phyloP scores from a whole-genome alignment of 2,888 invertebrate genomes.

The Pseudococcus longispinus region DNA sequence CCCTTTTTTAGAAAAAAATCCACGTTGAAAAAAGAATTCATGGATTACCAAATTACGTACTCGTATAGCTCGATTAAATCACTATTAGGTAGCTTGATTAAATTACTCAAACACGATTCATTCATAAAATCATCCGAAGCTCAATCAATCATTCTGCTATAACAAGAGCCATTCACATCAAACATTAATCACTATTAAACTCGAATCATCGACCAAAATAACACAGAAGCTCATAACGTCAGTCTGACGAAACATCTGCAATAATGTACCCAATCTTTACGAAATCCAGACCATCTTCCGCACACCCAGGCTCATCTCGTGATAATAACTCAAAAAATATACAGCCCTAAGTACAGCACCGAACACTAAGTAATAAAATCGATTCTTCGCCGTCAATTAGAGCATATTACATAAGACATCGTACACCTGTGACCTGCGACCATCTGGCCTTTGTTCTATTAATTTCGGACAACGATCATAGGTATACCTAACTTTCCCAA shows the following conservation, averaged over 20 bases:
- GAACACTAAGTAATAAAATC: neutral
- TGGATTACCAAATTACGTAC: no score
- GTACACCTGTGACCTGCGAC: constrained; percentile 6
- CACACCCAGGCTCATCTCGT: neutral
- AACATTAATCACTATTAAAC: neutral
- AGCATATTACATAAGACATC: neutral
- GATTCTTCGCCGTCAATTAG: neutral
- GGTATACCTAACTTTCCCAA: neutral
- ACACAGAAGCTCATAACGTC: neutral
- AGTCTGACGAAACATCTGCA: neutral
- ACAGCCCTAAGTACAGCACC: neutral
- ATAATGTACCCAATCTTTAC: neutral
- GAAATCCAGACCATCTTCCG: neutral
- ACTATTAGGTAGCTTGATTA: no score
- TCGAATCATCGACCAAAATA: neutral
- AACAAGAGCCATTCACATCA: neutral
- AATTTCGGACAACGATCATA: neutral
- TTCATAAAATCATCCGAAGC: neutral
- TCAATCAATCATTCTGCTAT: neutral
- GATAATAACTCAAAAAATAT: neutral
- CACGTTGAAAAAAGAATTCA: no score
- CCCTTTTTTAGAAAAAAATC: no score
- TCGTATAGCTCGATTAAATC: no score
- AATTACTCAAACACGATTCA: neutral
- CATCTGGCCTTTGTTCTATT: neutral